A percentile compares a stretch with the other conserved stretches of the same genome.
These are phyloP conservation scores for Epizoanthus fatuus DNA, from an alignment of 92 coral and sea anemone species.

Conservation along the genomic window DNA sequence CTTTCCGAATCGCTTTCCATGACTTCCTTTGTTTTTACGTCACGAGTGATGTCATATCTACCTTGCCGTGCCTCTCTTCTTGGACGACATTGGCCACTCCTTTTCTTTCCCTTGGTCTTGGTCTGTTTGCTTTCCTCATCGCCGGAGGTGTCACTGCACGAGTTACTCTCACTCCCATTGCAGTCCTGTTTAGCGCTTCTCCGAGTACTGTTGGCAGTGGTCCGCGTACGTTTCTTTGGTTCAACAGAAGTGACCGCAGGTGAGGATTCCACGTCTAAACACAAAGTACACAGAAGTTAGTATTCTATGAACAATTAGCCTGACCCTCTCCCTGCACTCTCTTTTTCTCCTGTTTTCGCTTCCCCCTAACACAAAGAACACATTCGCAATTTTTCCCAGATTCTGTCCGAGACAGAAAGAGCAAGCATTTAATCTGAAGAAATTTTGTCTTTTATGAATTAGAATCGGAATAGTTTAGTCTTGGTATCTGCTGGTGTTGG, in stretches of 20 bases:
- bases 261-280: constrained; percentile 76
- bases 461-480: too few species aligned
- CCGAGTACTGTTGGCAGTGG: constrained; percentile 51
- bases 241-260: constrained; percentile 48
- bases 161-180: constrained; percentile 67
- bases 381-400: too few species aligned
- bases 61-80: constrained; percentile 22
- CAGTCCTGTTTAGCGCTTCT: constrained; percentile 46
- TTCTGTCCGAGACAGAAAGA: too few species aligned
- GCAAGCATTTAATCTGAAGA: too few species aligned
- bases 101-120: constrained; percentile 28
- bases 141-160: constrained; percentile 84
- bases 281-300: neutral
- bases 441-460: too few species aligned
- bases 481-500: too few species aligned
- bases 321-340: too few species aligned
- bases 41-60: constrained; percentile 43
- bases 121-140: constrained; percentile 57
- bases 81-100: neutral
- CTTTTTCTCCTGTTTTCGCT: too few species aligned
- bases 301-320: too few species aligned
- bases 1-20: constrained; percentile 46
- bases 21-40: constrained; percentile 45
- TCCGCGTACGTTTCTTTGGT: constrained; percentile 79
- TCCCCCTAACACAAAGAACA: too few species aligned